phyloP scores from a whole-genome alignment of 2,113 vertebrate genomes.

The Callocephalon fimbriatum region DNA sequence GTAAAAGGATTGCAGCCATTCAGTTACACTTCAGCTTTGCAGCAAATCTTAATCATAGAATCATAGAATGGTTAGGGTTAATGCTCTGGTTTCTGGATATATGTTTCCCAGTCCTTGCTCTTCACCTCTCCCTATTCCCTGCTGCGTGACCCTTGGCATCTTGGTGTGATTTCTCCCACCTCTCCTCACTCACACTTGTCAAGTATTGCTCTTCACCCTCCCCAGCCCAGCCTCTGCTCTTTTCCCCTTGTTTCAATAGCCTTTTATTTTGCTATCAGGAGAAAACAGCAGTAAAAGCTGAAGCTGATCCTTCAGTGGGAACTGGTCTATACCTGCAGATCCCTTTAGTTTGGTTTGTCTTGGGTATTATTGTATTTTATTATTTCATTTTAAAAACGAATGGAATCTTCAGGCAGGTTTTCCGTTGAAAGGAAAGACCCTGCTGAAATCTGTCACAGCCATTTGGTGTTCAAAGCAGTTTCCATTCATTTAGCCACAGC shows the following conservation, averaged over 20 bases:
- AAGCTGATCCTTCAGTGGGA: neutral
- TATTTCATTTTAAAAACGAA: neutral
- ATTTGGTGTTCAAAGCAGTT: slow-evolving; percentile 32
- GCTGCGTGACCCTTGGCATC: neutral
- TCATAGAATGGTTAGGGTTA: neutral
- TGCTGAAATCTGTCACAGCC: neutral
- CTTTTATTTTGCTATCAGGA: neutral
- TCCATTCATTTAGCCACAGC: neutral
- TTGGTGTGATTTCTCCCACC: neutral
- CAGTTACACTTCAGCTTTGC: neutral
- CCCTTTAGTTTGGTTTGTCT: neutral
- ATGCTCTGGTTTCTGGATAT: neutral
- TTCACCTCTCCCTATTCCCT: neutral
- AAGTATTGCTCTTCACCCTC: neutral
- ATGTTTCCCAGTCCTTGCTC: neutral
- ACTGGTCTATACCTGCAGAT: neutral
- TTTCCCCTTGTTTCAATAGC: fast-evolving
- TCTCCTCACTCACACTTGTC: neutral
- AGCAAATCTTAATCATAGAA: neutral
- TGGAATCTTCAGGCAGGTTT: neutral
- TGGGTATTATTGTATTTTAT: neutral
- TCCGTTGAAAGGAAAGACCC: neutral
- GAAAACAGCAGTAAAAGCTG: neutral
- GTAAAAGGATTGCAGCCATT: neutral
- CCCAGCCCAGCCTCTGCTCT: neutral